Evolutionary conservation across 2,888 invertebrate genomes (phyloP), one percentile per base, ranked within the genome.

Genomic region (Megaustenia siamemsis): DNA sequence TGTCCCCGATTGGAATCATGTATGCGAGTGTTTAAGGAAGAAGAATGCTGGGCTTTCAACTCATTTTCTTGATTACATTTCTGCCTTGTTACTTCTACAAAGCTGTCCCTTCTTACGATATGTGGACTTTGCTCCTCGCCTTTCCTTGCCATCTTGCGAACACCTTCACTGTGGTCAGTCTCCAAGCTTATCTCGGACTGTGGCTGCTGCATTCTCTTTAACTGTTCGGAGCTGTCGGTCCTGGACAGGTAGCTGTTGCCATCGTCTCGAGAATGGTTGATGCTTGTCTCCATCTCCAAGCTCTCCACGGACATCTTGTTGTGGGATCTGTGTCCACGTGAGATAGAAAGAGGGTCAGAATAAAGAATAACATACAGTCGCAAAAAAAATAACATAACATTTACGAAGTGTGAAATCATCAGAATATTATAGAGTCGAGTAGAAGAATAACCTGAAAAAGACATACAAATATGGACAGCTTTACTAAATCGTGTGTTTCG

Each of bases 261-360:
- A 1, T 43, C n/a, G 10, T 75, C 75, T 24, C 60, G 21, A 6
- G 56, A n/a, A 2, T 3, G 56, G 38, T 56, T 32, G n/a, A 18
- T 0, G 38, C n/a, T 40, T 15, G n/a, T 24, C 24, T 77, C 56
- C 15, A 28, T 77, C 21, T 76, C 76, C 6, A 24, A 1, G 6
- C 35, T 32, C 3, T 77, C 77, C 1, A 56, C 77, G 28, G 35
- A 56, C 78, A 78, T 78, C 21, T 78, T 78, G 21, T 78, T 78
- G 43, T 78, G 60, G 28, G 78, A 78, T 21, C 78, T 78, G 77
- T 10, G 12, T 21, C 38, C 21, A 40, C 8, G n/a, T n/a, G n/a
- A n/a, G n/a, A n/a, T 24, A n/a, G 63, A 63, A 63, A 28, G 63
- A 21, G n/a, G 63, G n/a, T 63, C 63, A 28, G 63, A 28, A 28